Base-by-base conservation (phyloP, 2,113 vertebrate genomes). In the Chloebia gouldiae region DNA sequence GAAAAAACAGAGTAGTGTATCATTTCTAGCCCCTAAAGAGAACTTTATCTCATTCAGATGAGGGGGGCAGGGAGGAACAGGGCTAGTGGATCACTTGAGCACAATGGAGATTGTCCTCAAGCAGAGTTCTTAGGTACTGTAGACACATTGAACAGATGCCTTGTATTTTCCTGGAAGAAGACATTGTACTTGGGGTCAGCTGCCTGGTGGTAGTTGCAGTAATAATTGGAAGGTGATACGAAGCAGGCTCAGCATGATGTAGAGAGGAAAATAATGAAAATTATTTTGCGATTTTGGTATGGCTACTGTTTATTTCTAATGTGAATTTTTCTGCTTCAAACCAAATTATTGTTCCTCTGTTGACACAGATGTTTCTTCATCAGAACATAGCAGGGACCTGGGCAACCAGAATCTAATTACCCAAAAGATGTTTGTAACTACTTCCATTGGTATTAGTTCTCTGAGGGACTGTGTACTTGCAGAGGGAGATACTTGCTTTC, bases 51-150 rank as follows among this genome's bases (percentile, higher is more conserved):
- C 5, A 4, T 71, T 88, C 49, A 80, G 2, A 39, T 49, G 22
- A 3, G 2, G 3, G 11, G 1, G 5, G 1, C 5, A 7, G 11
- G 12, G 10, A 33, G 3, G 15, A 40, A 3, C 24, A 51, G 45
- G 31, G 19, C 30, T 60, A 15, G 28, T 64, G 51, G 45, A 35
- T 86, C n/a, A 72, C 33, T 57, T 65, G 37, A 69, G 24, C 33
- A 20, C 30, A 7, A 3, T 37, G 63, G 30, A 56, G 44, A 8
- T 63, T 44, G 49, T 82, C 35, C 57, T 79, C 49, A 37, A 30
- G 56, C 47, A 50, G 42, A 40, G 56, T 51, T 90, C 28, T 17
- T 40, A 47, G 35, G 44, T 47, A 11, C 70, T 47, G 28, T 21
- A 68, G 28, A 11, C 2, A 2, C 11, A 1, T 7, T 33, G 35